Conservation (phyloP, 2,113 vertebrate genomes). For the Terrapene triunguis region DNA sequence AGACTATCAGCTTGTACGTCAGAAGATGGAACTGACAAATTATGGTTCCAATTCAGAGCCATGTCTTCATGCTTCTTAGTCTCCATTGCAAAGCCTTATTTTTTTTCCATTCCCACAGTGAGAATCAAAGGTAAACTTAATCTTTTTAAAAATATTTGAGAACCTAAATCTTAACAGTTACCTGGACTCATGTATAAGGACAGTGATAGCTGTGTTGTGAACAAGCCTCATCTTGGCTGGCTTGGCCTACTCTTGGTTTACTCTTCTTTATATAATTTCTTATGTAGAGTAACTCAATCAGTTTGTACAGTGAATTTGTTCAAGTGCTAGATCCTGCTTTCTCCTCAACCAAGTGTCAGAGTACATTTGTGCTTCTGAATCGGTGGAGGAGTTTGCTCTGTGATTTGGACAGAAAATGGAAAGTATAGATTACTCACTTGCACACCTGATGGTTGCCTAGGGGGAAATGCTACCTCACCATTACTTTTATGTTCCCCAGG, state of each 20-base stretch:
- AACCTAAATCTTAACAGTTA: neutral
- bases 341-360: neutral
- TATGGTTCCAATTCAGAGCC: neutral
- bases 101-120: neutral
- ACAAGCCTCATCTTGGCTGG: neutral
- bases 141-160: neutral
- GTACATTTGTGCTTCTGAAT: neutral
- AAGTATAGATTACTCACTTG: neutral
- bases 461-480: neutral
- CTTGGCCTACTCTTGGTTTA: neutral
- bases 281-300: neutral
- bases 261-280: neutral
- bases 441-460: neutral
- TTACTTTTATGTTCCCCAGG: neutral
- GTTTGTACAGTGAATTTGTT: neutral
- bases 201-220: neutral
- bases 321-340: neutral
- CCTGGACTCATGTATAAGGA: neutral
- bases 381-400: neutral
- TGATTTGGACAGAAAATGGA: neutral
- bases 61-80: neutral
- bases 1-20: neutral
- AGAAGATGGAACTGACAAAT: neutral
- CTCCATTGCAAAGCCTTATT: neutral
- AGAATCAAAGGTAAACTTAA: neutral